phyloP scores from a whole-genome alignment of 2,888 invertebrate genomes.

The Plebejus anna region DNA sequence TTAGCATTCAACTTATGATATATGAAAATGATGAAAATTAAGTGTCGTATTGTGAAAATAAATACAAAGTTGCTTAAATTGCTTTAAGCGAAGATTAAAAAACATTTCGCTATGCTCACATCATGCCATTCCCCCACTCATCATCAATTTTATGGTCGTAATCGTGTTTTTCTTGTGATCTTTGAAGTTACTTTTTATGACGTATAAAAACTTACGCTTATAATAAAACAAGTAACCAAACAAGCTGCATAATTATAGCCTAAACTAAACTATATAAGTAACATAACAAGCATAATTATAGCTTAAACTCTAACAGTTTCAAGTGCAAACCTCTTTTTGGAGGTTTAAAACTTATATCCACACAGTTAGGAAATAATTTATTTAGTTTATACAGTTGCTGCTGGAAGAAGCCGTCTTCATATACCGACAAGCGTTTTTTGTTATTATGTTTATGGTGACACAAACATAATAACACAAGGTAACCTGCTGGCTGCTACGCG shows the following conservation, averaged over 20 bases:
- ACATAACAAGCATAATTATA: neutral
- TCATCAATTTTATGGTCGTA: neutral
- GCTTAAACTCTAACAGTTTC: neutral
- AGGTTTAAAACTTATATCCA: neutral
- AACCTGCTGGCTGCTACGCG: neutral
- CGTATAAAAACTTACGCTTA: too few relatives aligned
- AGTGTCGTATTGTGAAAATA: neutral
- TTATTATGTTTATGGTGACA: neutral
- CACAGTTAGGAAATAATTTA: neutral
- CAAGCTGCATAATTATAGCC: neutral
- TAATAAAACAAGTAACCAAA: too few relatives aligned
- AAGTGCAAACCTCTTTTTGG: neutral
- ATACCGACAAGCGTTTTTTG: neutral
- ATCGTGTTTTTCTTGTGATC: too few relatives aligned
- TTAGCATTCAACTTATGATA: neutral
- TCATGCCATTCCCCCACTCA: neutral
- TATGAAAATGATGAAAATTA: neutral
- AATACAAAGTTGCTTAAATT: neutral
- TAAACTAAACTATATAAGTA: neutral
- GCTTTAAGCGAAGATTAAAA: too few relatives aligned
- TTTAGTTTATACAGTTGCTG: constrained; percentile 13
- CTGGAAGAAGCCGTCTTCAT: constrained; percentile 2
- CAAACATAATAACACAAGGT: constrained; percentile 21
- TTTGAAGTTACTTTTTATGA: too few relatives aligned
- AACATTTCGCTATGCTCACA: neutral